Base-by-base conservation (phyloP, 2,113 vertebrate species). In the Corythornis madagascariensis region DNA sequence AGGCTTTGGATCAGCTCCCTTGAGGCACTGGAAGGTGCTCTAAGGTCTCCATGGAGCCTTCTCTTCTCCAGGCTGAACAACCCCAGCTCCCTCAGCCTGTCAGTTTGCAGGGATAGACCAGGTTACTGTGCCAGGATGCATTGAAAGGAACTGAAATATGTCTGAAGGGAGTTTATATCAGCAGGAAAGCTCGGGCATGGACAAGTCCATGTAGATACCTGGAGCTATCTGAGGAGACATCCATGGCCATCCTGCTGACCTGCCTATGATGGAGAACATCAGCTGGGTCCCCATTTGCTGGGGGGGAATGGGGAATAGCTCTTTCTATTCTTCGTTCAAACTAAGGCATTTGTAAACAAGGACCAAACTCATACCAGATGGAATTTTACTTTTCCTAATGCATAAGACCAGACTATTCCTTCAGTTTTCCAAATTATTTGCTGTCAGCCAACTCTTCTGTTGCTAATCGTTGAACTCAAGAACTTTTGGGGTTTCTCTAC, bases 341-440 rank as follows among this genome's bases (percentile, higher is more conserved):
- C 16, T 40, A 74, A 71, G 60, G 29, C 84, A 67, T 93, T 92
- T 67, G 47, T 92, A 93, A 96, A 94, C 74, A 94, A 87, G 33
- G 85, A 83, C 19, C 29, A 92, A 93, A 93, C 22, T 83, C 78
- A 77, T 57, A 83, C 52, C 91, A 87, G 86, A 94, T 95, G 89
- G 71, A 48, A 74, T 56, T 52, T 91, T 76, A 59, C 43, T 92
- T 94, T 91, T 89, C 56, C 28, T 83, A 80, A 79, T 64, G 74
- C 75, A 74, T n/a, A 83, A 80, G 59, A 83, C 67, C 71, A 80
- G 85, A 85, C 40, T 72, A 59, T 76, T 93, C 76, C 83, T 94
- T 94, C 93, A 95, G 87, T 56, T 38, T 73, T 92, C 57, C 56
- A 83, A 66, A 59, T 1, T 18, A 80, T 89, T 82, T 90, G 48